Evolutionary conservation across 1,140 invertebrate species (phyloP).

Genomic region (Drosophila pandora): DNA sequence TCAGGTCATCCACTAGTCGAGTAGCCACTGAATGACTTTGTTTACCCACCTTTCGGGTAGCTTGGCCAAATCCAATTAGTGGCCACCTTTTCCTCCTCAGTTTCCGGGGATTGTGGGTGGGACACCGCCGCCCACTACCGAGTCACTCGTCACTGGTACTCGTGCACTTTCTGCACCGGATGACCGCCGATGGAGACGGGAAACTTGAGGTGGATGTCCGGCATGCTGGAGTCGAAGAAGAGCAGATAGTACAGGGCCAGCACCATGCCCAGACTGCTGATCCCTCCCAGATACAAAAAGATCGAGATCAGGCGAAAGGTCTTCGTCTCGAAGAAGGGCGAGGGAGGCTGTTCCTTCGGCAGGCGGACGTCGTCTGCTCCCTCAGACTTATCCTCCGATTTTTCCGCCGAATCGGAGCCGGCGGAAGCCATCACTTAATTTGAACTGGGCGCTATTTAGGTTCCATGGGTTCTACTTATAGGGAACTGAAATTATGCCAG

Average conservation of each 20-base stretch:
- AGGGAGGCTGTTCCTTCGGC: constrained; percentile 55
- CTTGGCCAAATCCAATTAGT: constrained; percentile 59
- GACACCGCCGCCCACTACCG: background rate
- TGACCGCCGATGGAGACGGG: constrained; percentile 76
- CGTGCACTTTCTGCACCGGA: constrained; percentile 77
- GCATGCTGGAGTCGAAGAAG: constrained; percentile 80
- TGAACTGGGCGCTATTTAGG: background rate
- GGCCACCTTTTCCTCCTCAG: background rate
- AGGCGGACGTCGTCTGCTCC: constrained; percentile 51
- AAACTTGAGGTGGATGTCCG: constrained; percentile 78
- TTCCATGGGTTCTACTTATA: constrained; percentile 9
- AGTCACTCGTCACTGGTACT: constrained; percentile 54
- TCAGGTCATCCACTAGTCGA: background rate
- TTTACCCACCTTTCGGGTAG: constrained; percentile 13
- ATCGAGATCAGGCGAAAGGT: constrained; percentile 72
- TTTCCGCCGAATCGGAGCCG: constrained; percentile 1
- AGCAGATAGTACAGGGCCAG: constrained; percentile 72
- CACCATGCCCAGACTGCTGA: constrained; percentile 74
- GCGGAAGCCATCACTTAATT: constrained; percentile 20
- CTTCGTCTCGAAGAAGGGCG: constrained; percentile 73
- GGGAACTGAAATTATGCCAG: constrained; percentile 43
- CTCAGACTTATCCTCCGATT: constrained; percentile 1
- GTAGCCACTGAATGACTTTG: background rate
- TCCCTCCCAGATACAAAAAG: constrained; percentile 71
- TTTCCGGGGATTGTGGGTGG: background rate